Conservation (phyloP, 1,140 invertebrate species). For the Drosophila aff. region DNA sequence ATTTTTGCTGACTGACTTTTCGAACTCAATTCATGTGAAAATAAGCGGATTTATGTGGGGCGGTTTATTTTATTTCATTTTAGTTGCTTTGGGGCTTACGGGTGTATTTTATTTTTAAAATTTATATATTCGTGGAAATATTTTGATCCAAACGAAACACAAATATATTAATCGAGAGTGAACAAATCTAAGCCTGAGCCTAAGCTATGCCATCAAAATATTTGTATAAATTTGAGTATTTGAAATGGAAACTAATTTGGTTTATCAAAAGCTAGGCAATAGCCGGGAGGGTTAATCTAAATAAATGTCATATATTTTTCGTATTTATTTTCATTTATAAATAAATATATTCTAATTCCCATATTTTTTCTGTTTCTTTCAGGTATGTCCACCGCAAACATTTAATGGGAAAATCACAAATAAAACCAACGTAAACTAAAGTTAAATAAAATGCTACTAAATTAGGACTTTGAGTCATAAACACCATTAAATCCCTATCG, state of each 20-base stretch:
- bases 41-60: constrained; percentile 60
- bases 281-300: neutral
- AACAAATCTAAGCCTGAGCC: constrained; percentile 2
- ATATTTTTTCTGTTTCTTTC: constrained; percentile 29
- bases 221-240: constrained; percentile 13
- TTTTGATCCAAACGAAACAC: neutral
- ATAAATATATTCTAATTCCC: constrained; percentile 4
- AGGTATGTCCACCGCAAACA: constrained; percentile 52
- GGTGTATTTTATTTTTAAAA: constrained; percentile 39
- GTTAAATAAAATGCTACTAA: constrained; percentile 3
- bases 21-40: constrained; percentile 46
- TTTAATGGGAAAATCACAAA: constrained; percentile 26
- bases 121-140: constrained; percentile 2
- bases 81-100: constrained; percentile 8
- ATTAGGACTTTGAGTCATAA: constrained; percentile 5
- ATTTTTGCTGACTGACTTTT: constrained; percentile 50
- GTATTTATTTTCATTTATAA: neutral
- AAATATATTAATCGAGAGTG: constrained; percentile 20
- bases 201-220: constrained; percentile 11
- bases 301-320: neutral
- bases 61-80: constrained; percentile 20
- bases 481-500: constrained; percentile 33
- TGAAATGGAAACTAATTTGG: constrained; percentile 11
- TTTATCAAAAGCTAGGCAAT: neutral
- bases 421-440: neutral